Percentiles rank a stretch among this genome's conserved stretches.
Evolutionary conservation across 2,888 invertebrate species (phyloP).

Genomic region (Allygus modestus): DNA sequence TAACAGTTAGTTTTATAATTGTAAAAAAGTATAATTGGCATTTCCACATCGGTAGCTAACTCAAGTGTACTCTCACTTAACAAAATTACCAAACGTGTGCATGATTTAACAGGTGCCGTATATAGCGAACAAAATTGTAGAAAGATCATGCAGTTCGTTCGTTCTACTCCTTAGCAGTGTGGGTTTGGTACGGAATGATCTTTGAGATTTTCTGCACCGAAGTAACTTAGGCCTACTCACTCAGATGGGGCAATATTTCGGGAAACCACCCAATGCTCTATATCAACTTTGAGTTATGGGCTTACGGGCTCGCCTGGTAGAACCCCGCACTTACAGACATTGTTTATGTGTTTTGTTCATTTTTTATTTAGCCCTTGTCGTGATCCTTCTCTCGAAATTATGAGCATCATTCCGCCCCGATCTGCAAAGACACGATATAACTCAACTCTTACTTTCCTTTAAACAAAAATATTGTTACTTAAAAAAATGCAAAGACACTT

Average conservation of each 20-base stretch:
- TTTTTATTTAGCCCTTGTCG: slow-evolving; percentile 55
- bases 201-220: slow-evolving; percentile 18
- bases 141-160: too few relatives aligned
- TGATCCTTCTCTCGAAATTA: slow-evolving; percentile 44
- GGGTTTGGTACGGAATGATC: neutral
- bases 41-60: too few relatives aligned
- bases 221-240: slow-evolving; percentile 31
- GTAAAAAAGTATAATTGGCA: too few relatives aligned
- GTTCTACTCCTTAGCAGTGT: too few relatives aligned
- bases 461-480: neutral
- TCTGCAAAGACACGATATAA: neutral
- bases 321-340: slow-evolving; percentile 52
- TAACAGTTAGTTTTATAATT: too few relatives aligned
- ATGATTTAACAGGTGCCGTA: too few relatives aligned
- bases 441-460: neutral
- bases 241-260: slow-evolving; percentile 57
- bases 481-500: too few relatives aligned
- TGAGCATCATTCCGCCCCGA: neutral
- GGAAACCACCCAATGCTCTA: slow-evolving; percentile 55
- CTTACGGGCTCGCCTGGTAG: slow-evolving; percentile 2
- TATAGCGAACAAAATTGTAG: too few relatives aligned
- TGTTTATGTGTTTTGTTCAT: slow-evolving; percentile 59
- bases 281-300: slow-evolving; percentile 51
- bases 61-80: too few relatives aligned
- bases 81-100: too few relatives aligned